Percentiles rank a stretch among this genome's conserved stretches.
phyloP scores from a whole-genome alignment of 2,797 vertebrate species.

The Peromyscus aztecus region DNA sequence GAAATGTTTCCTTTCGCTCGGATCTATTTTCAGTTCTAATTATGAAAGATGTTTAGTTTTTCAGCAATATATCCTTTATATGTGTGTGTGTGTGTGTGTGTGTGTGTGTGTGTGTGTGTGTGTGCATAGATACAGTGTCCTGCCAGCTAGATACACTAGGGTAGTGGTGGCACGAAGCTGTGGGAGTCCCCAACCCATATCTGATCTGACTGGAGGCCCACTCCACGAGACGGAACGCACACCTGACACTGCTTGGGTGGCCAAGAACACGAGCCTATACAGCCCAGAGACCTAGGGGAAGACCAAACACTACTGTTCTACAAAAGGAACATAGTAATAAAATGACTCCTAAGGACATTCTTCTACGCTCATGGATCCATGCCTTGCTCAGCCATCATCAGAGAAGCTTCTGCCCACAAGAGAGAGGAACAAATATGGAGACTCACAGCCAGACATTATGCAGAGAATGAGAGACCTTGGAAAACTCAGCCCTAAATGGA shows the following conservation, averaged over 20 bases:
- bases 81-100: too few relatives aligned
- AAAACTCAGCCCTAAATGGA: neutral
- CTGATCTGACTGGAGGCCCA: neutral
- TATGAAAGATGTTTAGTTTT: neutral
- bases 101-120: too few relatives aligned
- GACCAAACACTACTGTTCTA: neutral
- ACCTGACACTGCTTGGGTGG: neutral
- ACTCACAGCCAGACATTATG: neutral
- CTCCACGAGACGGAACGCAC: neutral
- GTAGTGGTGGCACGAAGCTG: neutral
- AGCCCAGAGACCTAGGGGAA: neutral
- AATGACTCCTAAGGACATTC: neutral
- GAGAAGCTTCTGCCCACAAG: neutral
- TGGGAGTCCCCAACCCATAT: neutral
- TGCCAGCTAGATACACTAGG: neutral
- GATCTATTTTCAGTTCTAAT: constrained; percentile 12
- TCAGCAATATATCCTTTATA: too few relatives aligned
- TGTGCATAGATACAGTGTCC: neutral
- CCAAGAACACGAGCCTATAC: neutral
- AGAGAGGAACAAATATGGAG: neutral
- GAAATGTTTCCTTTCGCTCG: constrained; percentile 19
- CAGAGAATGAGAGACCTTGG: neutral
- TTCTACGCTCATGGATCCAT: neutral
- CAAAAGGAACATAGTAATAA: neutral
- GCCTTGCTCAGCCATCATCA: too few relatives aligned